Percentiles rank a stretch among this genome's conserved stretches.
These are phyloP conservation scores for Rhysida immarginata DNA, from an alignment of 1,140 invertebrate genomes.

Conservation along the genomic window DNA sequence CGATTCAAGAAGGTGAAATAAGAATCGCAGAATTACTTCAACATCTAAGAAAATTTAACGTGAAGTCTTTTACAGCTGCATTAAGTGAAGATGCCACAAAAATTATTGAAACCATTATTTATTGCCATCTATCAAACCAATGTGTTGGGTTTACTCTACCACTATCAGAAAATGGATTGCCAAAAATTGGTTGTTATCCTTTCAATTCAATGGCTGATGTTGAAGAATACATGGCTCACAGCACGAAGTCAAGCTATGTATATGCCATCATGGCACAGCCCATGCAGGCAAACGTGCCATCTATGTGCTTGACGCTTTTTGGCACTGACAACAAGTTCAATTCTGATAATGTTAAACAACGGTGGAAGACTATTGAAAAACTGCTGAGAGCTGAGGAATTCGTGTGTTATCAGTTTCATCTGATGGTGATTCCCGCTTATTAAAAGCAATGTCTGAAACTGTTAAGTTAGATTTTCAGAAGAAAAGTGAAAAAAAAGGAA, in stretches of 20 bases:
- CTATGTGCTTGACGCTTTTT: not conserved
- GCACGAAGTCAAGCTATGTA: not conserved
- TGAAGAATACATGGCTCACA: not conserved
- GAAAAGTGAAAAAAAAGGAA: too few species aligned
- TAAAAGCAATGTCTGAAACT: not conserved
- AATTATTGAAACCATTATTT: too few species aligned
- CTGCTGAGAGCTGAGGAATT: not conserved
- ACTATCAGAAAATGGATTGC: not conserved
- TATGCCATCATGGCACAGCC: not conserved
- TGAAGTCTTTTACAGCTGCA: not conserved
- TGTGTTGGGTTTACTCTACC: not conserved
- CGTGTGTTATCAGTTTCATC: not conserved
- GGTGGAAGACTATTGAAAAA: not conserved
- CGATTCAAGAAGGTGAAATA: not conserved
- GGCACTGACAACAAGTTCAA: not conserved
- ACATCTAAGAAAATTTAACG: not conserved
- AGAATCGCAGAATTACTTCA: not conserved
- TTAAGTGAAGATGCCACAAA: not conserved
- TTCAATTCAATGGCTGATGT: not conserved
- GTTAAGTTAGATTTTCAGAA: too few species aligned
- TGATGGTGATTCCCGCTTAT: not conserved
- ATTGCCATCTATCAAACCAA: not conserved
- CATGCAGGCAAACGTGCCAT: not conserved
- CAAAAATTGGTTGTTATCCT: not conserved
- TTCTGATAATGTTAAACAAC: not conserved